These are phyloP conservation scores for Pantherophis vulpinus DNA, from an alignment of 2,797 vertebrate species.

Conservation along the genomic window DNA sequence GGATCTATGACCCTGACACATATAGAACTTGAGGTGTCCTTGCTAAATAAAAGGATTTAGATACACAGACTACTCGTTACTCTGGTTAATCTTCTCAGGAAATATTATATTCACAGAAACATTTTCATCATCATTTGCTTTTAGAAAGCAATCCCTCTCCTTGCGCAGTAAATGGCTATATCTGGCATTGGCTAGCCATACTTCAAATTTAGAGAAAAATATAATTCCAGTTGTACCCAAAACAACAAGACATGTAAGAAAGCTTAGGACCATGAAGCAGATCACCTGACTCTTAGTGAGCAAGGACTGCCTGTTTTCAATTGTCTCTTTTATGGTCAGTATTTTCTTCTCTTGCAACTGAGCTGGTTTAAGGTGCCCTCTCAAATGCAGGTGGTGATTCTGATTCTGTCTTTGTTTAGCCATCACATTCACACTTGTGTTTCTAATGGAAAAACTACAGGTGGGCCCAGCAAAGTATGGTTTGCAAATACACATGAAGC, in stretches of 20 bases:
- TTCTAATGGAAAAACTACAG: conserved; percentile 69
- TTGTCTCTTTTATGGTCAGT: conserved; percentile 86
- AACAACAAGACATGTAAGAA: conserved; percentile 91
- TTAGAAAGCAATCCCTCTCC: conserved; percentile 84
- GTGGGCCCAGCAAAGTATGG: conserved; percentile 78
- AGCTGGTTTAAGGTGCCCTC: conserved; percentile 80
- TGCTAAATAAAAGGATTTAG: conserved; percentile 17
- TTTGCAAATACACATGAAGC: conserved; percentile 80
- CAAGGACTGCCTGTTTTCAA: conserved; percentile 74
- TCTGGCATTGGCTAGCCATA: conserved; percentile 87
- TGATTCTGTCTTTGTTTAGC: conserved; percentile 69
- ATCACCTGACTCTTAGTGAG: conserved; percentile 87
- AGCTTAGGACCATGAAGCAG: conserved; percentile 89
- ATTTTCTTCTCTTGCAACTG: conserved; percentile 78
- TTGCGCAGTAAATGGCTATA: conserved; percentile 84
- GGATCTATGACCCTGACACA: conserved; percentile 1
- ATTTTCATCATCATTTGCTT: conserved; percentile 72
- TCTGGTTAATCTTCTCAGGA: conserved; percentile 88
- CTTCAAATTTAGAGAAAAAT: conserved; percentile 89
- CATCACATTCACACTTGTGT: conserved; percentile 46
- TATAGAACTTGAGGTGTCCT: conserved; percentile 26
- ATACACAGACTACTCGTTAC: conserved; percentile 73
- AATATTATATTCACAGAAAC: conserved; percentile 89
- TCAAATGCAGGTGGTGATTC: conserved; percentile 75
- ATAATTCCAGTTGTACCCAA: conserved; percentile 87